Base-by-base conservation (phyloP, 2,797 vertebrate species). In the Hyperoplus lanceolatus region DNA sequence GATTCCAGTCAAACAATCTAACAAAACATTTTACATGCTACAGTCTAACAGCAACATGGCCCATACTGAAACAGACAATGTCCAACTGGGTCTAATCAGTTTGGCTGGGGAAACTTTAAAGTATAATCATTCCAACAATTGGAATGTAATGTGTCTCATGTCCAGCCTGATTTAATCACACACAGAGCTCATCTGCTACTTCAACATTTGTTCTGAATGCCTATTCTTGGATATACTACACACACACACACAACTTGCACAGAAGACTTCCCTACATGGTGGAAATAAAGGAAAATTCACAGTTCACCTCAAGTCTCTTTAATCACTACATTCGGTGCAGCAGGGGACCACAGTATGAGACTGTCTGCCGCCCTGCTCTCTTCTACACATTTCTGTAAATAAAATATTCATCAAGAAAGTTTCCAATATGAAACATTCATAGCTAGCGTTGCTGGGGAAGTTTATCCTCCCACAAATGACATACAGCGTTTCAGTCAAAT, bases 391-490 rank as follows among this genome's bases (percentile, higher is more conserved):
- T 83, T 83, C 68, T 76, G 36, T 18, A 29, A 45, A 85, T 91
- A 39, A 91, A 90, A 91, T 82, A 91, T 92, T 89, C 70, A 90
- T 82, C 9, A 41, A 56, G 70, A 89, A 90, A 86, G 81, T 86
- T 87, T 83, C 78, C 82, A 55, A 59, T 65, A 92, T 91, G 69
- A 94, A 93, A 90, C 83, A 92, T 93, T 92, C 63, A 93, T 77
- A 42, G 49, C 15, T 14, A 75, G 38, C 66, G 68, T 79, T 81
- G 79, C 82, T 71, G 54, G 73, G 41, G 42, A 65, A 51, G 29
- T 61, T 77, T 73, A 48, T 62, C 53, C 61, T 66, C 48, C 76
- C 54, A 46, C 66, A 79, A 77, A 87, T 56, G 48, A 74, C 58
- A 73, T 36, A 15, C 63, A 82, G 82, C 70, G 63, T 83, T 84